Percentiles rank a stretch among this genome's conserved stretches.
Evolutionary conservation across 2,888 invertebrate genomes (phyloP).

Genomic region (Subacronicta megacephala): DNA sequence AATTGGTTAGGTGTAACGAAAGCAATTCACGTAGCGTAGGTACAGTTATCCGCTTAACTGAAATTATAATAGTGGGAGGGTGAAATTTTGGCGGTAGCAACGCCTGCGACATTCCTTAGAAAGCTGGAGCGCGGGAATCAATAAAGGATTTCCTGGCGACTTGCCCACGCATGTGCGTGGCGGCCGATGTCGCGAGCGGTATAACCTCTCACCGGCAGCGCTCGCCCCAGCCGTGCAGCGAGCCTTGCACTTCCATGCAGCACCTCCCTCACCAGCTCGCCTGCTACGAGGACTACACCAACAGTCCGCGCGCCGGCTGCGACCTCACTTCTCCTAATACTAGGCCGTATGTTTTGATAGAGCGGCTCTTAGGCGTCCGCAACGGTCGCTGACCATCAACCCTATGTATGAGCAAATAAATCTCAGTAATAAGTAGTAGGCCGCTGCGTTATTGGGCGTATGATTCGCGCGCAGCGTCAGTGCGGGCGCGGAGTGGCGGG

Average conservation of each 20-base stretch:
- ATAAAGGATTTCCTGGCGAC: constrained; percentile 89
- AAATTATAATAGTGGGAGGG: constrained; percentile 79
- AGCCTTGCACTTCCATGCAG: constrained; percentile 4
- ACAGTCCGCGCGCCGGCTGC: constrained; percentile 6
- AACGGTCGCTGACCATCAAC: constrained; percentile 75
- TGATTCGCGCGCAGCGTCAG: constrained; percentile 88
- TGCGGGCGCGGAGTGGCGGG: constrained; percentile 76
- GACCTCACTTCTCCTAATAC: constrained; percentile 21
- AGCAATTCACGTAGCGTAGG: constrained; percentile 66
- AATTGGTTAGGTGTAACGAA: constrained; percentile 67
- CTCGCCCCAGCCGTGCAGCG: constrained; percentile 9
- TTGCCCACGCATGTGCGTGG: constrained; percentile 89
- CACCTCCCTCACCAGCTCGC: constrained; percentile 31
- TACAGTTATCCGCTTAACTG: constrained; percentile 77
- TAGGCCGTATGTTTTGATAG: constrained; percentile 50
- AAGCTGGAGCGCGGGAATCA: constrained; percentile 88
- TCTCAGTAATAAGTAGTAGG: constrained; percentile 84
- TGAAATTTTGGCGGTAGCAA: constrained; percentile 83
- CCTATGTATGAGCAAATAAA: constrained; percentile 84
- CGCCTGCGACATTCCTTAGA: constrained; percentile 87
- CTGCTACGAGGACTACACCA: background rate
- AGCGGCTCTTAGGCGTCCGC: constrained; percentile 54
- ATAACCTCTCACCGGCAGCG: constrained; percentile 50
- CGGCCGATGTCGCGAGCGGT: constrained; percentile 63
- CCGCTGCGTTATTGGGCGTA: constrained; percentile 87